Evolutionary conservation across 2,113 vertebrate species (phyloP), one percentile per base, ranked within the genome.

Genomic region (Lynx canadensis): DNA sequence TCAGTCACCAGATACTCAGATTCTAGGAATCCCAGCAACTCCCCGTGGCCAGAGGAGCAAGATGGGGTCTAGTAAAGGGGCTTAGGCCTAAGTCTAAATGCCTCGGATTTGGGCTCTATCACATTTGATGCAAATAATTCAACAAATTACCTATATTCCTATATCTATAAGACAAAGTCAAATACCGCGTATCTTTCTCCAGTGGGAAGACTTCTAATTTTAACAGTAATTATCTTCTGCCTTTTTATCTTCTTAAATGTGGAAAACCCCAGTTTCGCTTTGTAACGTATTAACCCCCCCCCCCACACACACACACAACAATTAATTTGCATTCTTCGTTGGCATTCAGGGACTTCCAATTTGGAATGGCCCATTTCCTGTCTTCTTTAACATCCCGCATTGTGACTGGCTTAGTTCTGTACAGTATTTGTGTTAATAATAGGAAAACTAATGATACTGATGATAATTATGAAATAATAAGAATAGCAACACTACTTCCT

Each of bases 281-380:
- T 52, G 73, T 50, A 57, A 80, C 95, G 92, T 93, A 63, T 96
- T 92, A 41, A 33, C 94, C 19, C 48, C 45, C 68, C 48, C 36
- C 25, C 6, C 36, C 36, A 36, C 36, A 36, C 36, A 36, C 36
- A 36, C 36, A 36, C 36, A 36, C 36, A 95, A 29, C 55, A 84
- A 76, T 66, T 12, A 83, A 63, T 83, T 68, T 18, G n/a, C 76
- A 52, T 31, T 76, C 13, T 74, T 87, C 68, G 50, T 74, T 66
- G 33, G 36, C 29, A 31, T 65, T 68, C 50, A 33, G n/a, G 4
- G 57, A 55, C 41, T 95, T 89, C 55, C 25, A 0, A 69, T 78
- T 86, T 52, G 66, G 45, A 94, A 93, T 23, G 41, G 38, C 31
- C 95, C 45, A n/a, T 57, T 48, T 95, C 38, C 48, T 29, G 33